phyloP scores from a whole-genome alignment of 2,113 vertebrate species.

The Pseudolaguvia tuberculata region DNA sequence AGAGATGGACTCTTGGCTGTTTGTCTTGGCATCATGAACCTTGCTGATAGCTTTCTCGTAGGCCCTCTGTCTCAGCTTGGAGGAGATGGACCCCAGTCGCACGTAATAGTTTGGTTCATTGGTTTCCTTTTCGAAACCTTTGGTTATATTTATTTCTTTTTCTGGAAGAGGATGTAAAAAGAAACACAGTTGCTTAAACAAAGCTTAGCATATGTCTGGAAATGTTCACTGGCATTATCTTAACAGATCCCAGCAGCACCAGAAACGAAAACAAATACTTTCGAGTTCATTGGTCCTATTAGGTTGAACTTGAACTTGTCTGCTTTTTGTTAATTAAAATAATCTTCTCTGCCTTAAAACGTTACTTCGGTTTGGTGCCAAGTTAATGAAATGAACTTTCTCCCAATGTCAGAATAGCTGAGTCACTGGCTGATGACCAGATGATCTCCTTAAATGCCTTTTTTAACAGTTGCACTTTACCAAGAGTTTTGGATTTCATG shows the following conservation, averaged over 20 bases:
- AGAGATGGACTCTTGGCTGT: slow-evolving; percentile 77
- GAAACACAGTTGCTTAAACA: not conserved
- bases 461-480: too few species aligned
- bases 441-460: too few species aligned
- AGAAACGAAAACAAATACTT: not conserved
- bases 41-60: slow-evolving; percentile 77
- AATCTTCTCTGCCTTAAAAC: too few species aligned
- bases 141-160: slow-evolving; percentile 69
- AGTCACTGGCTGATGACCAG: too few species aligned
- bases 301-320: slow-evolving; percentile 1
- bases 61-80: slow-evolving; percentile 76
- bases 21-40: slow-evolving; percentile 74
- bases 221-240: not conserved
- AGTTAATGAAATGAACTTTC: too few species aligned
- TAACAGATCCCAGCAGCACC: not conserved
- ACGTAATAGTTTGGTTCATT: slow-evolving; percentile 77
- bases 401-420: too few species aligned
- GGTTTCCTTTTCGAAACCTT: slow-evolving; percentile 69
- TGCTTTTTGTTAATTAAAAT: too few species aligned
- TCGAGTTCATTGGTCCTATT: not conserved
- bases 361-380: too few species aligned
- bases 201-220: slow-evolving; percentile 11
- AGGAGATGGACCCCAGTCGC: slow-evolving; percentile 82
- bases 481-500: too few species aligned
- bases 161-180: slow-evolving; percentile 60